A percentile compares a stretch with the other conserved stretches of the same genome.
Evolutionary conservation across 2,888 invertebrate species (phyloP).

Genomic region (Emmelina monodactyla): DNA sequence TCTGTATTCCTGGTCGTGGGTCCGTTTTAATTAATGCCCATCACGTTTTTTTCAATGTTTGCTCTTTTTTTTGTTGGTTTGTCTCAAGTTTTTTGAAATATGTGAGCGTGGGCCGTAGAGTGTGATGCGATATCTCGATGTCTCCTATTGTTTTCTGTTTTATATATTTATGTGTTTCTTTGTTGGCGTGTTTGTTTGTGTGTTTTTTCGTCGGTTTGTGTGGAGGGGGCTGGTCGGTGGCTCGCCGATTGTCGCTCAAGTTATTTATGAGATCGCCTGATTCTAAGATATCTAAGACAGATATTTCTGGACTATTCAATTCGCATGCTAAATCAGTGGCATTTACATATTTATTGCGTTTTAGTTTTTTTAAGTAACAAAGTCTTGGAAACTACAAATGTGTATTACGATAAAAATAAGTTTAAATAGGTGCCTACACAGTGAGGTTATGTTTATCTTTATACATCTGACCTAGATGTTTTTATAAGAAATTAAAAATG

Average conservation of each 20-base stretch:
- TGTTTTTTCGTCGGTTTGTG: conserved; percentile 16
- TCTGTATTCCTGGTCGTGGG: conserved; percentile 60
- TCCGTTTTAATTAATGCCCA: conserved; percentile 68
- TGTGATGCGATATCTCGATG: conserved; percentile 60
- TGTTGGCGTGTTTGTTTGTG: conserved; percentile 31
- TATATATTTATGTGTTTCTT: conserved; percentile 60
- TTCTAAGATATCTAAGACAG: conserved; percentile 28
- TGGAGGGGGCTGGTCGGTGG: conserved; percentile 41
- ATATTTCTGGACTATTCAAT: no score
- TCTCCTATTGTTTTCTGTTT: conserved; percentile 64
- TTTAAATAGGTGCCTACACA: no score
- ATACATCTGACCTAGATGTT: no score
- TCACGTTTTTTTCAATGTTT: conserved; percentile 55
- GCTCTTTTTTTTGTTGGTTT: conserved; percentile 30
- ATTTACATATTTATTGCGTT: no score
- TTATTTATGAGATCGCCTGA: conserved; percentile 38
- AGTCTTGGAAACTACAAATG: no score
- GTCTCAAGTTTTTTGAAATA: conserved; percentile 58
- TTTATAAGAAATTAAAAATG: no score
- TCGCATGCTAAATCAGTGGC: no score
- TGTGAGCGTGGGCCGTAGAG: conserved; percentile 45
- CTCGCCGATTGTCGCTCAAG: conserved; percentile 38
- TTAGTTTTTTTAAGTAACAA: no score
- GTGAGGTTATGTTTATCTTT: no score
- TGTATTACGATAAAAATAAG: no score